Evolutionary conservation across 2,888 invertebrate species (phyloP).

Genomic region (Drosophila prolongata): DNA sequence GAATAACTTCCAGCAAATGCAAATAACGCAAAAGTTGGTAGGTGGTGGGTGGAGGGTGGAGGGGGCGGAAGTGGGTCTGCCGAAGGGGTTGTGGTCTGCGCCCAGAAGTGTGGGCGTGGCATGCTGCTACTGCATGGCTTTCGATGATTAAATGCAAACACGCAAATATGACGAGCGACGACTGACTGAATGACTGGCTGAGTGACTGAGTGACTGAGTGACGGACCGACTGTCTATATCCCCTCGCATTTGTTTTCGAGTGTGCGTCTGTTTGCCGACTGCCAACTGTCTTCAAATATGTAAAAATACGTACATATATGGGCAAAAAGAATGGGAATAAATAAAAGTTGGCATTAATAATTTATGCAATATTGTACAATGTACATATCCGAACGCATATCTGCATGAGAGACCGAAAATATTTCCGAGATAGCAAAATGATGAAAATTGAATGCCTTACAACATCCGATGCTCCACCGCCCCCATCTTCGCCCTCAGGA

Average conservation of each 20-base stretch:
- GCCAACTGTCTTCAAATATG: constrained; percentile 78
- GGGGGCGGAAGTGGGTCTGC: constrained; percentile 1
- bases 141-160: constrained; percentile 81
- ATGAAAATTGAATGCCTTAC: constrained; percentile 76
- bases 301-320: constrained; percentile 51
- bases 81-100: constrained; percentile 18
- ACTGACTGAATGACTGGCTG: constrained; percentile 52
- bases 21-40: constrained; percentile 38
- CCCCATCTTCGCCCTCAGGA: not conserved
- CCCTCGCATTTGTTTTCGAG: constrained; percentile 11
- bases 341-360: constrained; percentile 77
- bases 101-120: constrained; percentile 26
- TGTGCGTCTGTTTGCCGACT: constrained; percentile 62
- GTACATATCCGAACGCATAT: constrained; percentile 51
- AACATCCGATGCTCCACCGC: constrained; percentile 29
- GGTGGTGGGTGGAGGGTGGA: constrained; percentile 10
- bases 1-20: constrained; percentile 44
- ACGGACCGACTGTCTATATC: constrained; percentile 46
- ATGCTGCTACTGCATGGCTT: constrained; percentile 64
- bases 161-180: constrained; percentile 76
- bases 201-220: constrained; percentile 22
- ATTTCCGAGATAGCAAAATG: constrained; percentile 44
- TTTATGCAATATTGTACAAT: constrained; percentile 73
- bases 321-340: constrained; percentile 44
- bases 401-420: constrained; percentile 58